Conservation (phyloP, 1,140 invertebrate species). For the Phocides pigmalion region DNA sequence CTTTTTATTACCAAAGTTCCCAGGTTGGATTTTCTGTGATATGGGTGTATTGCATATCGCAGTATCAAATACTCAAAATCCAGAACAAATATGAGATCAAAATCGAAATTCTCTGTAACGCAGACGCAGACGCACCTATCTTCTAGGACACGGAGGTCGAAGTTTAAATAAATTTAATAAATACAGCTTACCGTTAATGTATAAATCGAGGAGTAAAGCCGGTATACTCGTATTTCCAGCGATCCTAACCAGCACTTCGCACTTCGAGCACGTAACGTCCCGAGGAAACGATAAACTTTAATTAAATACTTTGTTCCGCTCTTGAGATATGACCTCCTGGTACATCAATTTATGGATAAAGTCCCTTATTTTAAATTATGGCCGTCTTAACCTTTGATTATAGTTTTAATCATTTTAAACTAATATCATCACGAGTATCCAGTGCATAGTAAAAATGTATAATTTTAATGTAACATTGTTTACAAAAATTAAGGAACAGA, state of each 20-base stretch:
- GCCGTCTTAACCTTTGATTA: too few relatives aligned
- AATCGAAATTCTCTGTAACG: too few relatives aligned
- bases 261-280: slow-evolving; percentile 9
- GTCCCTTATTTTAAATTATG: slow-evolving; percentile 2
- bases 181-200: neutral
- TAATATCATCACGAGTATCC: too few relatives aligned
- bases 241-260: slow-evolving; percentile 3
- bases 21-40: too few relatives aligned
- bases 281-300: slow-evolving; percentile 23
- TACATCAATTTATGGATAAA: neutral
- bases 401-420: neutral
- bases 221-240: neutral
- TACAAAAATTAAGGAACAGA: too few relatives aligned
- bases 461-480: too few relatives aligned
- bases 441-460: too few relatives aligned
- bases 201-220: neutral
- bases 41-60: too few relatives aligned
- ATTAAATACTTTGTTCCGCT: slow-evolving; percentile 17
- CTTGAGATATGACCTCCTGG: slow-evolving; percentile 13
- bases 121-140: too few relatives aligned
- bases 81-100: too few relatives aligned
- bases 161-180: neutral
- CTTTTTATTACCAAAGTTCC: too few relatives aligned
- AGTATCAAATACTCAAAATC: too few relatives aligned
- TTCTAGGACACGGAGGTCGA: neutral